Evolutionary conservation across 2,797 vertebrate genomes (phyloP), one percentile per base, ranked within the genome.

Genomic region (Anguilla pacifica): DNA sequence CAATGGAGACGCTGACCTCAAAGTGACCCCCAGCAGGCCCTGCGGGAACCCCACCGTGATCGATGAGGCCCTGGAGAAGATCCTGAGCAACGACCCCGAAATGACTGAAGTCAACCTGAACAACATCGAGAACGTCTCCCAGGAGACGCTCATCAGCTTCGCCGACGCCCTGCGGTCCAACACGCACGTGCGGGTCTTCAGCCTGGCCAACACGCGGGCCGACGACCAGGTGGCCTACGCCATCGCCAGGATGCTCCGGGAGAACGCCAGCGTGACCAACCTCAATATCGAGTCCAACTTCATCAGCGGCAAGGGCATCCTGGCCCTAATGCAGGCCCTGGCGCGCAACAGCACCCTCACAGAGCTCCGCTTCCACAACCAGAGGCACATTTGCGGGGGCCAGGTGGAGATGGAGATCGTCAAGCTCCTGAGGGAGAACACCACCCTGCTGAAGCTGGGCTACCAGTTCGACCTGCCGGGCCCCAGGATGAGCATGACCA

Each of bases 391-490:
- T 86, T 97, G 97, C 90, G 97, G 98, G 59, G 97, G 97, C 81
- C 97, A 97, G 91, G 97, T 96, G 35, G 97, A 98, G 95, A 98
- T 98, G 97, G 97, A 98, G 93, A 97, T 98, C 90, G 97, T 96
- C 82, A 96, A 96, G 91, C 90, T 99, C 82, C 89, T 98, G 86
- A 95, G 95, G 90, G 97, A 97, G 2, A 98, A 98, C 93, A 95
- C 92, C 17, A 98, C 97, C 2, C 92, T 98, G 89, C 94, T 98
- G 53, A 97, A 97, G 91, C 93, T 98, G 22, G 97, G 98, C 1
- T 98, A 99, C 92, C 98, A 98, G 85, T 99, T 98, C 86, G 97
- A 98, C 89, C 97, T 99, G 10, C 96, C 98, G 1, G 97, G 98
- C 9, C 97, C 98, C 74, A 95, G 98, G 86, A 98, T 98, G 96